Conservation (phyloP, 2,888 invertebrate species). For the Tyria jacobaeae region DNA sequence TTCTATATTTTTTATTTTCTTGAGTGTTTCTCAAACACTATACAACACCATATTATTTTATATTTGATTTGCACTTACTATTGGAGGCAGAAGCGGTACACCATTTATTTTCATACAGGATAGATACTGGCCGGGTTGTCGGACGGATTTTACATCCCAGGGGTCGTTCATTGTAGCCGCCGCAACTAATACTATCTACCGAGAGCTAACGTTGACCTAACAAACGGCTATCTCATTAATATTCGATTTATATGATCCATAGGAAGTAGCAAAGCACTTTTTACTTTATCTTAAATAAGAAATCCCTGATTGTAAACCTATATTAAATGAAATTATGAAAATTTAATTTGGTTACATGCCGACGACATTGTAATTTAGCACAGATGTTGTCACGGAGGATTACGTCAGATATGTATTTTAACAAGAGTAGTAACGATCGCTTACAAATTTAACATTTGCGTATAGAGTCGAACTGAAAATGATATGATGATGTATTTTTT, state of each 20-base stretch:
- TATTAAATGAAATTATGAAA: conserved; percentile 48
- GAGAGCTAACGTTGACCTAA: conserved; percentile 9
- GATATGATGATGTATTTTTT: conserved; percentile 27
- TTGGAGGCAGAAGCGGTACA: conserved; percentile 90
- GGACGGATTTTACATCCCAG: conserved; percentile 81
- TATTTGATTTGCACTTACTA: conserved; percentile 85
- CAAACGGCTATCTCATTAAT: conserved; percentile 39
- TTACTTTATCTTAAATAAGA: conserved; percentile 40
- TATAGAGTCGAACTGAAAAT: conserved; percentile 14
- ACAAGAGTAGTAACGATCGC: conserved; percentile 23
- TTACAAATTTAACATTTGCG: conserved; percentile 20
- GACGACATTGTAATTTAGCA: conserved; percentile 58
- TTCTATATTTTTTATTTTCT: too few relatives aligned
- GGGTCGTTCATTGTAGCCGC: conserved; percentile 75
- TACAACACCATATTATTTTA: not conserved
- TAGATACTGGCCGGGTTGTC: conserved; percentile 80
- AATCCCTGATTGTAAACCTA: conserved; percentile 52
- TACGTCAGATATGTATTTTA: conserved; percentile 73
- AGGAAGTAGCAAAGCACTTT: conserved; percentile 53
- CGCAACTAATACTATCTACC: conserved; percentile 11
- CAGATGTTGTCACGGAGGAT: conserved; percentile 78
- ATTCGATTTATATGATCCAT: conserved; percentile 27
- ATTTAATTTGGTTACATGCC: conserved; percentile 63
- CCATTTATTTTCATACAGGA: conserved; percentile 92
- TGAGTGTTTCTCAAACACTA: not conserved